Base-by-base conservation (phyloP, 2,797 vertebrate species). In the Xiphorhynchus erythropygius region DNA sequence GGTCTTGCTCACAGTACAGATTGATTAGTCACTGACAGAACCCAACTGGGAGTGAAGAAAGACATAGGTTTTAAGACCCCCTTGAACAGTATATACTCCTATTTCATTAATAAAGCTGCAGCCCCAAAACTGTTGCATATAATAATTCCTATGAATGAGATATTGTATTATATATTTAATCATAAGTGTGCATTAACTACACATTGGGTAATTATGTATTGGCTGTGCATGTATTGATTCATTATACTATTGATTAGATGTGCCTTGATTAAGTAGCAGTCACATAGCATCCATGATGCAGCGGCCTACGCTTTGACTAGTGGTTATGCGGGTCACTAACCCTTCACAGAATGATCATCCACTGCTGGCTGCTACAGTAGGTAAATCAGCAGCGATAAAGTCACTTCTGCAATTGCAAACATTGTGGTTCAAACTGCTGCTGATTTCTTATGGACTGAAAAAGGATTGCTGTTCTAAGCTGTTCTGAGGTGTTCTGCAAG, bases 271-370 rank as follows among this genome's bases (percentile, higher is more conserved):
- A 82, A 64, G 32, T 41, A 55, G 35, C 0, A 0, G 18, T 75
- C 21, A 5, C 24, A 7, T 2, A 17, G 33, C 44, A 6, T 25
- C 17, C 15, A 3, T 8, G 7, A 18, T 84, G 12, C 24, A n/a
- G 33, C 41, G 32, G 19, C 16, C 24, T 33, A 9, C 8, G 22
- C 18, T 22, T 80, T 4, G 1, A 0, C 24, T 9, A 30, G 3
- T 33, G 18, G 27, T 71, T 82, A 18, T 49, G 33, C 50, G 28
- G 24, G 28, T 91, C 75, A 65, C 55, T 69, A 5, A 50, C 37
- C 67, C 22, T 39, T 88, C 27, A 25, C 39, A 39, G 47, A 88
- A 12, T 32, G 25, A 18, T 50, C 2, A 1, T 76, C 46, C 32
- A 25, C n/a, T 14, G 5, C n/a, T 86, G 69, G 42, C 60, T 92